Evolutionary conservation across 2,797 vertebrate species (phyloP).

Genomic region (Myoxocephalus aenaeus): DNA sequence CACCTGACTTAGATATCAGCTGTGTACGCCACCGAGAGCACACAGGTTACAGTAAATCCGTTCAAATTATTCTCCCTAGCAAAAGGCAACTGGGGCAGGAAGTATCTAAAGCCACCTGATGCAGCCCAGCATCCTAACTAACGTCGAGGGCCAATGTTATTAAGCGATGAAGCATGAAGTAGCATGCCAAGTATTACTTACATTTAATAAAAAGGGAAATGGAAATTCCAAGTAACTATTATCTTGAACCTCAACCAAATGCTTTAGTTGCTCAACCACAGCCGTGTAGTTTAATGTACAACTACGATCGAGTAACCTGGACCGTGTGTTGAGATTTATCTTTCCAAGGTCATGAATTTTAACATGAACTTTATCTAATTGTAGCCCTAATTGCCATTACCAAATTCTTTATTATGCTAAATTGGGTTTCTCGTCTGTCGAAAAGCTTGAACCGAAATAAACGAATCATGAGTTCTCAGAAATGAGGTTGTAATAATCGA

Average conservation of each 20-base stretch:
- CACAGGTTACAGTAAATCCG: too few relatives aligned
- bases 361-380: neutral
- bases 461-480: neutral
- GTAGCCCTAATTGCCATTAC: neutral
- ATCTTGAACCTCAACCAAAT: neutral
- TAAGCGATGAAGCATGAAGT: neutral
- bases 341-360: neutral
- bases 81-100: neutral
- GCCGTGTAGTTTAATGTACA: too few relatives aligned
- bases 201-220: too few relatives aligned
- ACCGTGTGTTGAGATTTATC: neutral
- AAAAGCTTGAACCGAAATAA: neutral
- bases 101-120: neutral
- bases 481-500: neutral
- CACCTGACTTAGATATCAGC: neutral
- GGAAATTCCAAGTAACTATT: too few relatives aligned
- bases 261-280: neutral
- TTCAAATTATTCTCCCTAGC: neutral
- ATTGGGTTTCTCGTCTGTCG: neutral
- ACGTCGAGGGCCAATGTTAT: neutral
- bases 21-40: too few relatives aligned
- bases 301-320: neutral
- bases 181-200: neutral
- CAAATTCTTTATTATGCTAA: neutral
- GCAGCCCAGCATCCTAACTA: neutral